Percentiles rank a stretch among this genome's conserved stretches.
Conservation (phyloP, 2,113 vertebrate species). For the Lontra canadensis region DNA sequence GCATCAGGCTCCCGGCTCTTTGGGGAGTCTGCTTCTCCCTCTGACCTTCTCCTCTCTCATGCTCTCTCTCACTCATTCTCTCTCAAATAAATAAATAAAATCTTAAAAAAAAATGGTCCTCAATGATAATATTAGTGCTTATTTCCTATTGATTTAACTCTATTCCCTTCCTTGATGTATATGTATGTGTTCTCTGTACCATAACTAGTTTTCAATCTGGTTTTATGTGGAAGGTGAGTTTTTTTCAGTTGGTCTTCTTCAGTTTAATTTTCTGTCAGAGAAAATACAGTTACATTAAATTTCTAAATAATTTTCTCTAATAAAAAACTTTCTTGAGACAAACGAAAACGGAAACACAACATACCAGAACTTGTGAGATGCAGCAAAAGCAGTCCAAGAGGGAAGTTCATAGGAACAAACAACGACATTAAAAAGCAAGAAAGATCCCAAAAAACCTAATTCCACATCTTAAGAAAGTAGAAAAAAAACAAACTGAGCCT, state of each 20-base stretch:
- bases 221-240: not conserved
- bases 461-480: not conserved
- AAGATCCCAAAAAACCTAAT: not conserved
- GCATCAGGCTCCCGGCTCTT: too few relatives aligned
- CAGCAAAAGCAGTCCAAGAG: not conserved
- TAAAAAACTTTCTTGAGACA: not conserved
- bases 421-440: not conserved
- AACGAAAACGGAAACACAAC: not conserved
- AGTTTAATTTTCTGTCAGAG: constrained; percentile 11
- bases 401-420: not conserved
- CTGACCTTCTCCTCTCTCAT: too few relatives aligned
- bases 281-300: not conserved
- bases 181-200: not conserved
- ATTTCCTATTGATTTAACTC: not conserved
- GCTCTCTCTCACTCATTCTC: too few relatives aligned
- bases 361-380: not conserved
- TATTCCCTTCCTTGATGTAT: not conserved
- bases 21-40: too few relatives aligned
- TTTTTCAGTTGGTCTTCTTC: not conserved
- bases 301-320: not conserved
- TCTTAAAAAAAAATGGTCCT: not conserved
- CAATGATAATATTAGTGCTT: not conserved
- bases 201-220: not conserved
- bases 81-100: too few relatives aligned
- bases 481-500: not conserved